These are phyloP conservation scores for Empidonax traillii DNA, from an alignment of 2,113 vertebrate species.

Conservation along the genomic window DNA sequence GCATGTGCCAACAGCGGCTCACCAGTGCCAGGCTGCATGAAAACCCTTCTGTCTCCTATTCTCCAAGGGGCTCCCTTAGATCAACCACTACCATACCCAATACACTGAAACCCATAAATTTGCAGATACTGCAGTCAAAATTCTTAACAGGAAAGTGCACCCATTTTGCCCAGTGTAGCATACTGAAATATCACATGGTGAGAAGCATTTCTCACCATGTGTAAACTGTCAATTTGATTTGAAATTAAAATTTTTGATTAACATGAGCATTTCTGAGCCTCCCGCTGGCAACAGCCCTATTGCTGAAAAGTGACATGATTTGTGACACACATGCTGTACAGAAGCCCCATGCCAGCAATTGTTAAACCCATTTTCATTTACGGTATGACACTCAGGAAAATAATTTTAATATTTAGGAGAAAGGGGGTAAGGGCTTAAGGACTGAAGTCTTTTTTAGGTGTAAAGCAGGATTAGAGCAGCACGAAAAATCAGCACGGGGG, in stretches of 20 bases:
- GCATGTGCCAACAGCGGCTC: conserved; percentile 52
- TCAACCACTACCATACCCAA: conserved; percentile 61
- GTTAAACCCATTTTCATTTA: conserved; percentile 69
- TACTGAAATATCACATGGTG: conserved; percentile 70
- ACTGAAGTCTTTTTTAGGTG: conserved; percentile 8
- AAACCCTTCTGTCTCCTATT: conserved; percentile 68
- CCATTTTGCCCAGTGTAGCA: conserved; percentile 68
- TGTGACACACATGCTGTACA: conserved; percentile 72
- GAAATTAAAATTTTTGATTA: conserved; percentile 76
- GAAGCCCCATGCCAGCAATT: conserved; percentile 68
- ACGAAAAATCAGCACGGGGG: not conserved
- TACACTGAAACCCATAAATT: conserved; percentile 59
- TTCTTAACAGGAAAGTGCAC: conserved; percentile 67
- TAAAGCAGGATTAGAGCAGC: conserved; percentile 44
- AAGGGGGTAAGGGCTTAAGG: conserved; percentile 46
- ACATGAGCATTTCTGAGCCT: conserved; percentile 73
- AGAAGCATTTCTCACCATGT: conserved; percentile 71
- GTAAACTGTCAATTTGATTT: conserved; percentile 74
- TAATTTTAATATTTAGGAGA: conserved; percentile 64
- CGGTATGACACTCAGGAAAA: conserved; percentile 60
- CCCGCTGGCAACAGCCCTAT: conserved; percentile 69
- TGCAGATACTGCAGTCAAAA: conserved; percentile 49
- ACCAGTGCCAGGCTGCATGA: conserved; percentile 59
- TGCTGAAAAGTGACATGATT: conserved; percentile 73
- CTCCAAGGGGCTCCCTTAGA: conserved; percentile 46